Percentiles rank a stretch among this genome's conserved stretches.
phyloP scores from a whole-genome alignment of 1,140 invertebrate genomes.

The Battus philenor region DNA sequence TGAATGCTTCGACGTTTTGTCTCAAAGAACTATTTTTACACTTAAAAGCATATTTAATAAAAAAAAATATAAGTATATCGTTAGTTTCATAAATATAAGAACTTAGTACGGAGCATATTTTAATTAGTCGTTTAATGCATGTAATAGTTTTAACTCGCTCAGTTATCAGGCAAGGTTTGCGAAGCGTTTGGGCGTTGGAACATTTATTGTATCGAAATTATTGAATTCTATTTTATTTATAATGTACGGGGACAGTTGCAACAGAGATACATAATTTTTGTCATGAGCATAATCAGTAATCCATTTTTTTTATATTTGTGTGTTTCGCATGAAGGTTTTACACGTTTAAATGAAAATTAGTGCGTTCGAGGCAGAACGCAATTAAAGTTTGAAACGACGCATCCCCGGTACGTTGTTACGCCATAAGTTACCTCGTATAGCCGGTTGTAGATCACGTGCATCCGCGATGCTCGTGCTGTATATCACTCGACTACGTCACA shows the following conservation, averaged over 20 bases:
- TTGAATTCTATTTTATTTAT: too few species aligned
- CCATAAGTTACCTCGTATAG: conserved; percentile 6
- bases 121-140: conserved; percentile 71
- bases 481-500: conserved; percentile 38
- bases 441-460: background rate
- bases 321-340: too few species aligned
- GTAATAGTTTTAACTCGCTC: conserved; percentile 60
- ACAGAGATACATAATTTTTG: too few species aligned
- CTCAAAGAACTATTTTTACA: conserved; percentile 71
- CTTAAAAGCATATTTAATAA: conserved; percentile 58
- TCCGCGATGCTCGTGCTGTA: background rate
- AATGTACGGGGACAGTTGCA: too few species aligned
- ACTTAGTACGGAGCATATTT: conserved; percentile 67
- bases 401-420: background rate
- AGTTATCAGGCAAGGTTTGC: conserved; percentile 37
- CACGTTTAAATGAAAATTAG: too few species aligned
- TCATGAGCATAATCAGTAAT: too few species aligned
- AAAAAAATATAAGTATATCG: conserved; percentile 62
- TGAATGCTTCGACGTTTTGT: conserved; percentile 56
- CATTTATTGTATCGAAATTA: too few species aligned
- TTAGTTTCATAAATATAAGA: conserved; percentile 66
- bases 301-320: too few species aligned
- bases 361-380: too few species aligned
- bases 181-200: conserved; percentile 28
- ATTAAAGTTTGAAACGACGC: background rate